phyloP scores from a whole-genome alignment of 1,140 invertebrate genomes.

The Asbolus verrucosus region DNA sequence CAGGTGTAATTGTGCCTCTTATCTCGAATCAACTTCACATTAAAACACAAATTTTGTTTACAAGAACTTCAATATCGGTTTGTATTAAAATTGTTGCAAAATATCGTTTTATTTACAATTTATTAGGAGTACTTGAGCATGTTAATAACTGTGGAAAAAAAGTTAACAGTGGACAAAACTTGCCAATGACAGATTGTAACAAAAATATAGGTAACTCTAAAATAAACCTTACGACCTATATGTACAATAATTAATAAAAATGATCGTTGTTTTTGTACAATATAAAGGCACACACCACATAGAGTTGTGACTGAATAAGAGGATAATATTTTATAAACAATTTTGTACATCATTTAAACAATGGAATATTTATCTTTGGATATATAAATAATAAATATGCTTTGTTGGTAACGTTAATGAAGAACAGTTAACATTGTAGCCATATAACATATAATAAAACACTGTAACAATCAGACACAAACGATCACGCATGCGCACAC shows the following conservation, averaged over 20 bases:
- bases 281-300: constrained; percentile 56
- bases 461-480: constrained; percentile 51
- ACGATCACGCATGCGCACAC: constrained; percentile 18
- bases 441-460: constrained; percentile 54
- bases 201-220: constrained; percentile 19
- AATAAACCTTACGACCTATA: constrained; percentile 6
- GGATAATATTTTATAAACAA: constrained; percentile 52
- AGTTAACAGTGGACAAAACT: constrained; percentile 33
- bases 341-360: constrained; percentile 52
- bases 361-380: constrained; percentile 45
- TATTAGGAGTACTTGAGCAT: constrained; percentile 33
- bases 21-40: no score
- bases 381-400: constrained; percentile 50
- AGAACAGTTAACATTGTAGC: constrained; percentile 57
- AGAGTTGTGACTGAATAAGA: constrained; percentile 46
- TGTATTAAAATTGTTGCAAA: no score
- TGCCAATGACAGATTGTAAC: constrained; percentile 13
- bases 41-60: no score
- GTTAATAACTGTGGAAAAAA: constrained; percentile 12
- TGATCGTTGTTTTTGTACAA: constrained; percentile 58
- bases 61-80: no score
- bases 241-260: constrained; percentile 43
- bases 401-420: constrained; percentile 57
- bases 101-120: no score
- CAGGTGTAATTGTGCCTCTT: no score